Base-by-base conservation (phyloP, 1,140 invertebrate species). In the Drusus annulatus region DNA sequence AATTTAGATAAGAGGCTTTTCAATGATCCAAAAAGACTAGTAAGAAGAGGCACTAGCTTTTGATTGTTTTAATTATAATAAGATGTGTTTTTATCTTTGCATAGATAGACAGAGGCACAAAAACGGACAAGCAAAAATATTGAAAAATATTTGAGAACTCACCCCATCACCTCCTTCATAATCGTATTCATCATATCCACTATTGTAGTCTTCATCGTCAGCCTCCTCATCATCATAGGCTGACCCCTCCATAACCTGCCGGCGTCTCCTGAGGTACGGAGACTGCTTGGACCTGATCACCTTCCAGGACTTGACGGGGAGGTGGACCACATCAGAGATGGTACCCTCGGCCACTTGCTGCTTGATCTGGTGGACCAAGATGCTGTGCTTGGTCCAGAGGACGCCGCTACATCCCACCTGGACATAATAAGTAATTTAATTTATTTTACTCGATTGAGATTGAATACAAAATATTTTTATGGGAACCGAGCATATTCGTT, bases 391-490 rank as follows among this genome's bases (percentile, higher is more conserved):
- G 50, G 86, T 84, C 93, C 91, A 90, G 16, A 95, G 86, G 73
- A 91, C 91, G 5, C 91, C 90, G 6, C 92, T 92, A 86, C 94
- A 95, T 8, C 94, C 94, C 76, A 94, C 92, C 90, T 93, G 86
- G 28, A 68, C 23, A 6, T 1, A 50, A 50, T 1, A 50, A 56
- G n/a, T 56, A 56, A n/a, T n/a, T n/a, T n/a, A n/a, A n/a, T n/a
- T n/a, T n/a, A n/a, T n/a, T n/a, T n/a, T n/a, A 0, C 17, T 21
- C 10, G 2, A n/a, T 56, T 56, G 54, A 56, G 7, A 45, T 45
- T 45, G 8, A 13, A 45, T 13, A 45, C 5, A 36, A 36, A 2
- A 36, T 36, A n/a, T n/a, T n/a, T n/a, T n/a, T n/a, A n/a, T n/a
- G n/a, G n/a, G n/a, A n/a, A n/a, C n/a, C n/a, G n/a, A n/a, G n/a